phyloP scores from a whole-genome alignment of 2,797 vertebrate species.

The Phoxinus dragarum region DNA sequence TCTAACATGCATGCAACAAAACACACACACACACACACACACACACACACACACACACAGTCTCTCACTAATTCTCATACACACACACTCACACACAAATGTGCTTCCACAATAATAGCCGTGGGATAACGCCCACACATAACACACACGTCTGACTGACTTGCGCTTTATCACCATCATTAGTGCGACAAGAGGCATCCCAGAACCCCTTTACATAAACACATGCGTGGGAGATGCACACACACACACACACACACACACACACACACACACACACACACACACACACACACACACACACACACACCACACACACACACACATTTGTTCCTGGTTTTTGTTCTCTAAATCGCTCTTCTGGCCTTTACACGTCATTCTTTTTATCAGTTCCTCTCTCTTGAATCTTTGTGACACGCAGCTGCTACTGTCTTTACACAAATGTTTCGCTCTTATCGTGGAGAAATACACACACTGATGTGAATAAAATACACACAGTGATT shows the following conservation, averaged over 20 bases:
- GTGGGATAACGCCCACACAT: constrained; percentile 19
- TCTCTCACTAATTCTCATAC: constrained; percentile 17
- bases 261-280: neutral
- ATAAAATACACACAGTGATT: neutral
- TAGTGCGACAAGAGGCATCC: constrained; percentile 39
- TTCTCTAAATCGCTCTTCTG: constrained; percentile 26
- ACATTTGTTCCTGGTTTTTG: constrained; percentile 28
- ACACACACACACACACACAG: constrained; percentile 8
- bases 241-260: neutral
- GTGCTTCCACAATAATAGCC: constrained; percentile 20
- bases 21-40: constrained; percentile 9
- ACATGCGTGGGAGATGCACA: constrained; percentile 30
- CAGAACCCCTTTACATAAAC: constrained; percentile 42
- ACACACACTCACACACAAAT: constrained; percentile 30
- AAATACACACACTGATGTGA: neutral
- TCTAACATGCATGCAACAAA: neutral
- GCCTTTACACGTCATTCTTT: constrained; percentile 23
- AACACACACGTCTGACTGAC: constrained; percentile 50
- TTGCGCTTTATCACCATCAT: constrained; percentile 46
- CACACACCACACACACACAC: neutral
- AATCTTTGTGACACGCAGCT: neutral
- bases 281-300: neutral
- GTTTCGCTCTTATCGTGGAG: constrained; percentile 16
- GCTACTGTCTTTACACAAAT: neutral
- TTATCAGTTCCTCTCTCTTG: constrained; percentile 24